phyloP scores from a whole-genome alignment of 1,140 invertebrate genomes.

The Hypothenemus hampei region DNA sequence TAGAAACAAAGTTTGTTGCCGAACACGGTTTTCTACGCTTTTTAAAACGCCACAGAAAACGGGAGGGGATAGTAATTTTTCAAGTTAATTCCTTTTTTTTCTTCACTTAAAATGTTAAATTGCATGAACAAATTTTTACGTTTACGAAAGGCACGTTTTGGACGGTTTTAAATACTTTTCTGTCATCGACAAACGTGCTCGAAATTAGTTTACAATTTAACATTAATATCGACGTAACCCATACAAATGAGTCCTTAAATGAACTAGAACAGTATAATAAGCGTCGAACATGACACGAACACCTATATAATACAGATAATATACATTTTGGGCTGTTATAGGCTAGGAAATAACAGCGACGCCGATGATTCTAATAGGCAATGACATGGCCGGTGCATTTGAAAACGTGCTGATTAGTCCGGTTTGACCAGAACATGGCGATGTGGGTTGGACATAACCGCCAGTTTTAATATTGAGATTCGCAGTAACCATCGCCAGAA shows the following conservation, averaged over 20 bases:
- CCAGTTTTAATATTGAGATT: slow-evolving; percentile 42
- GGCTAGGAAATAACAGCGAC: slow-evolving; percentile 35
- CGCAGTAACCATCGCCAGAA: slow-evolving; percentile 28
- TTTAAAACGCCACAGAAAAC: slow-evolving; percentile 22
- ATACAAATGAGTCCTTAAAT: slow-evolving; percentile 30
- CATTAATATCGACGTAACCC: slow-evolving; percentile 18
- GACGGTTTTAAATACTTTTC: neutral
- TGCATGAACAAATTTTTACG: neutral
- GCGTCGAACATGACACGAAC: slow-evolving; percentile 36
- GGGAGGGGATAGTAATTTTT: neutral
- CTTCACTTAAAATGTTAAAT: neutral
- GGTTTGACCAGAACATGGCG: slow-evolving; percentile 34
- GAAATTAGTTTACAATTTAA: slow-evolving; percentile 14
- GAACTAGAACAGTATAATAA: slow-evolving; percentile 32
- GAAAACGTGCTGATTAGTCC: slow-evolving; percentile 46
- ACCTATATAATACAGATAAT: slow-evolving; percentile 39
- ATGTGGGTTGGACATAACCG: slow-evolving; percentile 35
- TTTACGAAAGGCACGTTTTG: neutral
- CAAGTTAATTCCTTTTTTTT: neutral
- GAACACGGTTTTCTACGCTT: slow-evolving; percentile 21
- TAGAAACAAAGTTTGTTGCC: slow-evolving; percentile 30
- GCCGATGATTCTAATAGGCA: slow-evolving; percentile 45
- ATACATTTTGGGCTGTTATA: slow-evolving; percentile 40
- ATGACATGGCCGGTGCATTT: slow-evolving; percentile 44
- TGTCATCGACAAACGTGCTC: neutral